phyloP scores from a whole-genome alignment of 2,888 invertebrate genomes.

The Baronia brevicornis region DNA sequence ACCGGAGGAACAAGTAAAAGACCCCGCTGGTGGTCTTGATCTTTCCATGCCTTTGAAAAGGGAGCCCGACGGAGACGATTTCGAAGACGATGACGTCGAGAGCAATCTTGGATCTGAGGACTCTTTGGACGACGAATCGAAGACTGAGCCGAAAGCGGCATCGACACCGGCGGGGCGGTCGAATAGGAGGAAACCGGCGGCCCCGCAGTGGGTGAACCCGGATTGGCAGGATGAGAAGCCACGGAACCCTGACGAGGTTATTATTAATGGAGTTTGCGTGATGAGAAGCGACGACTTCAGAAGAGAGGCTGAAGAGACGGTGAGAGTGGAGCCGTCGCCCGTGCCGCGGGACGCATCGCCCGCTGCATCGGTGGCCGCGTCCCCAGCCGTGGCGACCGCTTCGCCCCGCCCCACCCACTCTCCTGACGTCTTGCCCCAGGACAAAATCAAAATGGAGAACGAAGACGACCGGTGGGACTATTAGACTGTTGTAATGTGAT shows the following conservation, averaged over 20 bases:
- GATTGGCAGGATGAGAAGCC: slow-evolving; percentile 87
- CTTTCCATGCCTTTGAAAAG: slow-evolving; percentile 90
- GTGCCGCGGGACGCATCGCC: slow-evolving; percentile 72
- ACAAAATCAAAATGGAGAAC: slow-evolving; percentile 75
- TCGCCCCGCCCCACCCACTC: slow-evolving; percentile 31
- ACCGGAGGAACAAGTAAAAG: slow-evolving; percentile 78
- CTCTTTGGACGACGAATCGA: slow-evolving; percentile 76
- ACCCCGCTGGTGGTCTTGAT: slow-evolving; percentile 90
- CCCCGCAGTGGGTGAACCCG: slow-evolving; percentile 98
- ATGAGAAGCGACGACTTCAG: slow-evolving; percentile 89
- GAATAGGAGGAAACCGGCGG: slow-evolving; percentile 93
- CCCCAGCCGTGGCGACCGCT: slow-evolving; percentile 32
- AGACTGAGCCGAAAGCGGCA: slow-evolving; percentile 73
- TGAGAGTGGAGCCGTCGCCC: slow-evolving; percentile 85
- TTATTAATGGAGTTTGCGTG: slow-evolving; percentile 95
- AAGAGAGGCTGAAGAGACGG: slow-evolving; percentile 80
- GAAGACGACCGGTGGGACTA: slow-evolving; percentile 81
- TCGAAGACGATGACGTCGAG: slow-evolving; percentile 86
- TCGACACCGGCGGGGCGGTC: slow-evolving; percentile 63
- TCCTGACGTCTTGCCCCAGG: slow-evolving; percentile 52
- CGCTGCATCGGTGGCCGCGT: slow-evolving; percentile 32
- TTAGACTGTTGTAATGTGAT: slow-evolving; percentile 27
- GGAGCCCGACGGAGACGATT: slow-evolving; percentile 85
- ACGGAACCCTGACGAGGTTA: slow-evolving; percentile 82
- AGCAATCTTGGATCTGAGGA: slow-evolving; percentile 84